Percentiles rank a stretch among this genome's conserved stretches.
Evolutionary conservation across 37 sponge, comb jelly and placozoan genomes (phyloP).

Genomic region (Aphrocallistes beatrix): DNA sequence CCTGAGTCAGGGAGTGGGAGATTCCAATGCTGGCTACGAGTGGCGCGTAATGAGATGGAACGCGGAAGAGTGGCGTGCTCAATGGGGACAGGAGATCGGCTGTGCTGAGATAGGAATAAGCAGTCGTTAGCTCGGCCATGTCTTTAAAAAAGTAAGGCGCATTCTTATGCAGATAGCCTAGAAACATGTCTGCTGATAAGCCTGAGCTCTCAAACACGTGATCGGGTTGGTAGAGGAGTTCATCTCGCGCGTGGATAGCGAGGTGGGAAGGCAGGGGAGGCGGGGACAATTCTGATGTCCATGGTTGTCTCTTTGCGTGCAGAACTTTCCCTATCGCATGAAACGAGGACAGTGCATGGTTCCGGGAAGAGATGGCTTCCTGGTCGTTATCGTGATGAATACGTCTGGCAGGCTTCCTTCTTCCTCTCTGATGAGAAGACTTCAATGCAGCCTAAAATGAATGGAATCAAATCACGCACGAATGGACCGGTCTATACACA

Average conservation of each 20-base stretch:
- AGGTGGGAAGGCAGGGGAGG: not conserved
- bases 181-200: not conserved
- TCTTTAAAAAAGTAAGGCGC: not conserved
- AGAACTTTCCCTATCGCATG: not conserved
- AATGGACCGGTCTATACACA: too few relatives aligned
- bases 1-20: not conserved
- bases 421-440: too few relatives aligned
- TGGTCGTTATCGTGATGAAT: too few relatives aligned
- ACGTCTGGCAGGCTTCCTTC: too few relatives aligned
- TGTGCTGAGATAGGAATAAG: not conserved
- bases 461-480: too few relatives aligned
- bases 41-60: not conserved
- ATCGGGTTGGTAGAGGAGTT: constrained; percentile 8
- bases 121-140: not conserved
- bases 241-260: not conserved
- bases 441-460: too few relatives aligned
- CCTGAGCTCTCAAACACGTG: not conserved
- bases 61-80: not conserved
- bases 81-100: not conserved
- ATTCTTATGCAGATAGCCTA: not conserved
- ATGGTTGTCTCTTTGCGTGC: not conserved
- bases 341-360: not conserved
- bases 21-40: not conserved
- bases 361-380: not conserved
- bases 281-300: not conserved